Evolutionary conservation across 1,140 invertebrate species (phyloP), one percentile per base, ranked within the genome.

Genomic region (Sinonovacula constricta): DNA sequence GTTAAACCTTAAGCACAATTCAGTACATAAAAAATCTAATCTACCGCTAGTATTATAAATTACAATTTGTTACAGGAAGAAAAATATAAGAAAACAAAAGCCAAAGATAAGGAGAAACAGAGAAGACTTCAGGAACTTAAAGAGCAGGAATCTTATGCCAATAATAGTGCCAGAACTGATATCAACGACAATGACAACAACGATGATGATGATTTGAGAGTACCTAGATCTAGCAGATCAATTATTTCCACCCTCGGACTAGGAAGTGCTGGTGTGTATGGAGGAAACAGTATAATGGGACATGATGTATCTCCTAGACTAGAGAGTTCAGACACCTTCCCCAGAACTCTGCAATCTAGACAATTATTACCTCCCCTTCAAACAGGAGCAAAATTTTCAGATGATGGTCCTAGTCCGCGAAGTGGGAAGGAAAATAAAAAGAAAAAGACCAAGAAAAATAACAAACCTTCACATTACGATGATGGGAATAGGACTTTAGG

Each of bases 81-180:
- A 51, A 51, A 78, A 31, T 78, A 31, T 36, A 78, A 78, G 31
- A 30, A 56, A 51, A 28, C 28, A 1, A 78, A 78, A 26, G 66
- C 65, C 4, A 78, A 78, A 54, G 66, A 78, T 31, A 78, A 75
- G 31, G 72, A 75, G 28, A 75, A 62, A 57, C 60, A 75, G 24
- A 49, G 62, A 75, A 75, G 34, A 66, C 53, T 75, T 5, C 56
- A 75, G 53, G 72, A 75, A 57, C 4, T 75, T 36, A 62, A 66
- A 33, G 34, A 63, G 30, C 56, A 60, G 28, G 56, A 60, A 49
- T 63, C 49, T 51, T 26, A 31, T 53, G 3, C 10, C 14, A 28
- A 71, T 28, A 45, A 10, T 31, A 49, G 3, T 33, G 15, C 18
- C 33, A 45, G 7, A 30, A 18, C 22, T 59, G 1, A 60, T n/a